phyloP scores from a whole-genome alignment of 2,113 vertebrate genomes.

The Scolopax mira region DNA sequence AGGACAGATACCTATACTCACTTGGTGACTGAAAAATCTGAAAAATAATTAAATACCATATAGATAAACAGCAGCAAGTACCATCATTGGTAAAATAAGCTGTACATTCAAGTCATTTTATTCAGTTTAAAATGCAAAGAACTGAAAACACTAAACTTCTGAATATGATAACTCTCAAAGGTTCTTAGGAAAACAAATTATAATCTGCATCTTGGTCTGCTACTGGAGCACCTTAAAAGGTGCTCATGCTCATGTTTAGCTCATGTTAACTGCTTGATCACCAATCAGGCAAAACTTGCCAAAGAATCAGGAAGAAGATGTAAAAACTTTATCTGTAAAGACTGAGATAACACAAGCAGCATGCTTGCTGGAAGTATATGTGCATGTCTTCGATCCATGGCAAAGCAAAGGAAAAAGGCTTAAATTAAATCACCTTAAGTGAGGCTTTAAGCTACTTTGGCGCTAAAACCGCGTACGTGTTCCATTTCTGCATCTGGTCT shows the following conservation, averaged over 20 bases:
- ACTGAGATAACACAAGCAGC: neutral
- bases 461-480: neutral
- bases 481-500: neutral
- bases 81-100: neutral
- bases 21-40: neutral
- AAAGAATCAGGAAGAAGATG: neutral
- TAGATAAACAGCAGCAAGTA: neutral
- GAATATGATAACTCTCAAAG: neutral
- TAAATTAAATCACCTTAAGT: neutral
- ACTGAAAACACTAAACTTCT: neutral
- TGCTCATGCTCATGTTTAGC: neutral
- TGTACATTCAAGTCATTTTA: neutral
- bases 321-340: neutral
- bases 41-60: neutral
- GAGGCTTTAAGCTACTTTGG: neutral
- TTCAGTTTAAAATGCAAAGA: neutral
- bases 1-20: neutral
- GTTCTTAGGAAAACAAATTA: neutral
- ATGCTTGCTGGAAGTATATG: neutral
- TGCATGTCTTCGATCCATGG: neutral
- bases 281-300: neutral
- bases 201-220: neutral
- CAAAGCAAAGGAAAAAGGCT: neutral
- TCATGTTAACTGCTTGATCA: neutral
- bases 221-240: neutral